phyloP scores from a whole-genome alignment of 2,888 invertebrate genomes.

The Caenorhabditis parvicauda region DNA sequence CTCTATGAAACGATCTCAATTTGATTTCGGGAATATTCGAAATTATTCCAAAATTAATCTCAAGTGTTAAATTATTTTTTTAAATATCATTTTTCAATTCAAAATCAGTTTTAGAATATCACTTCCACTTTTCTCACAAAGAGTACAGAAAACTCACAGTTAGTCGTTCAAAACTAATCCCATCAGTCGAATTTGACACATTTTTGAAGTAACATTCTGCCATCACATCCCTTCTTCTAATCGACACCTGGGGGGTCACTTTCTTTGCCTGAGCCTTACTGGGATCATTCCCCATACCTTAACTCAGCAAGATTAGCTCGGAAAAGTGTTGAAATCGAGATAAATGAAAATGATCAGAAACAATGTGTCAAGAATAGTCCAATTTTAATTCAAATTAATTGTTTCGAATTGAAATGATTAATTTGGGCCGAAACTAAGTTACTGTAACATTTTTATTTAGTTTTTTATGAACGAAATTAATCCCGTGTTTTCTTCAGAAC shows the following conservation, averaged over 20 bases:
- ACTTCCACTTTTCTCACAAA: too few species aligned
- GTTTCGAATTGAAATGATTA: not conserved
- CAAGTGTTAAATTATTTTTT: not conserved
- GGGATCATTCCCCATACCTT: too few species aligned
- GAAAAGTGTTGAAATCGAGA: too few species aligned
- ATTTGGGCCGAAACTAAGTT: not conserved
- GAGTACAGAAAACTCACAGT: not conserved
- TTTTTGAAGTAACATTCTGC: conserved; percentile 8
- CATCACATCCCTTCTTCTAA: conserved; percentile 4
- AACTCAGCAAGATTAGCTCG: too few species aligned
- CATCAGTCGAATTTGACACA: conserved; percentile 10
- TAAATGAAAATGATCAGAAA: too few species aligned
- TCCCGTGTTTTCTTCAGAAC: not conserved
- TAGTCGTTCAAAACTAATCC: conserved; percentile 5
- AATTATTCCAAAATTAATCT: not conserved
- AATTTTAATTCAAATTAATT: too few species aligned
- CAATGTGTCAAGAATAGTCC: too few species aligned
- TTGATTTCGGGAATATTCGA: not conserved
- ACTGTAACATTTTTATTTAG: not conserved
- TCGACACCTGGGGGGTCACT: too few species aligned
- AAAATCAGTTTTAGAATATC: too few species aligned
- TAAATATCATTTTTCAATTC: not conserved
- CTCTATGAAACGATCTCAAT: not conserved
- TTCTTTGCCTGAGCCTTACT: too few species aligned
- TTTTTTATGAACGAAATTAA: not conserved